Percentiles rank a stretch among this genome's conserved stretches.
These are phyloP conservation scores for Chorisops tibialis DNA, from an alignment of 2,888 invertebrate genomes.

Conservation along the genomic window DNA sequence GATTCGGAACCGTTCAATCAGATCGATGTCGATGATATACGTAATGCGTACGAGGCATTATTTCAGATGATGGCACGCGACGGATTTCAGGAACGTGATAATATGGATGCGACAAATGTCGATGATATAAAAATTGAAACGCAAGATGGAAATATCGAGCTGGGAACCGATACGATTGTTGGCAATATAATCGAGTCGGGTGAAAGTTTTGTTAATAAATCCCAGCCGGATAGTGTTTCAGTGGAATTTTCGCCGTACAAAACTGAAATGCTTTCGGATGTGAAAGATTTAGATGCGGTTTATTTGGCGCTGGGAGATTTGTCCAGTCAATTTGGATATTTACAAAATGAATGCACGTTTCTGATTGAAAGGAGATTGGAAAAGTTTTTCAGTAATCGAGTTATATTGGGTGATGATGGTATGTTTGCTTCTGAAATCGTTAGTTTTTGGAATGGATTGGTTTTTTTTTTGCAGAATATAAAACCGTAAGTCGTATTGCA, in stretches of 20 bases:
- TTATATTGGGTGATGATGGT: constrained; percentile 42
- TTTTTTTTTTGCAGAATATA: constrained; percentile 41
- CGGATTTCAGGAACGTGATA: constrained; percentile 29
- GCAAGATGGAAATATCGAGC: neutral
- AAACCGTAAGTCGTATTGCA: constrained; percentile 45
- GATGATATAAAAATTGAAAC: neutral
- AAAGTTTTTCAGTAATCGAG: constrained; percentile 44
- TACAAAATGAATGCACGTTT: constrained; percentile 47
- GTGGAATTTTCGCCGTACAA: constrained; percentile 40
- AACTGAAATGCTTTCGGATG: constrained; percentile 44
- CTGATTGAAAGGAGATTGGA: constrained; percentile 43
- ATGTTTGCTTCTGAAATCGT: neutral
- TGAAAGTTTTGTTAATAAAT: neutral
- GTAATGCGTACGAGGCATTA: constrained; percentile 25
- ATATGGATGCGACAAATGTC: constrained; percentile 25
- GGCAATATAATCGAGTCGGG: neutral
- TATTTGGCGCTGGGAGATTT: constrained; percentile 47
- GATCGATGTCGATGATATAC: constrained; percentile 29
- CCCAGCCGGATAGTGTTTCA: neutral
- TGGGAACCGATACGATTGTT: neutral
- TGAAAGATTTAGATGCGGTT: constrained; percentile 41
- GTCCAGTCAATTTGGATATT: constrained; percentile 44
- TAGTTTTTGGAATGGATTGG: neutral
- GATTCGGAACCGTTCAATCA: constrained; percentile 26
- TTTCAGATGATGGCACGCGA: constrained; percentile 29